Conservation (phyloP, 2,113 vertebrate genomes). For the Sturnira hondurensis region DNA sequence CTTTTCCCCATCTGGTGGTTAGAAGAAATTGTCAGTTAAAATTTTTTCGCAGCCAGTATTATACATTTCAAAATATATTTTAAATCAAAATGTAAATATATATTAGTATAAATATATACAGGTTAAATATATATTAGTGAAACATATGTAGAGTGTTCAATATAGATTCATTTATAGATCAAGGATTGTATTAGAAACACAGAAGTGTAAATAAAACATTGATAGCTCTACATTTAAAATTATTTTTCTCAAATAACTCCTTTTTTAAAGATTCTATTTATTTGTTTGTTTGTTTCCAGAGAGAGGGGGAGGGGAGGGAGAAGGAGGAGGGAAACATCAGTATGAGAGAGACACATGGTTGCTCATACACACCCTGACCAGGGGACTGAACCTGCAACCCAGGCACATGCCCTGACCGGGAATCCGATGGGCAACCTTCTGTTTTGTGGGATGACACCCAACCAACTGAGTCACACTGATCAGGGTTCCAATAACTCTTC, state of each 20-base stretch:
- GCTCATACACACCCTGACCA: too few relatives aligned
- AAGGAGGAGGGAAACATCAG: too few relatives aligned
- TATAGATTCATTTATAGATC: background rate
- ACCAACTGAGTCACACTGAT: too few relatives aligned
- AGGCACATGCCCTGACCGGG: too few relatives aligned
- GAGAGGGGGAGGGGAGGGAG: too few relatives aligned
- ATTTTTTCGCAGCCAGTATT: background rate
- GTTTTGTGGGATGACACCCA: too few relatives aligned
- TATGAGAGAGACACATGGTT: too few relatives aligned
- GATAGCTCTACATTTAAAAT: background rate
- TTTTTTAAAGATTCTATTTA: too few relatives aligned
- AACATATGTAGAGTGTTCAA: background rate
- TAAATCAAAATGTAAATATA: background rate
- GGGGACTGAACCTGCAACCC: too few relatives aligned
- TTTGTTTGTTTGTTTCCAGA: too few relatives aligned
- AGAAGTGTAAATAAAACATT: background rate
- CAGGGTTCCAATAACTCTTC: background rate
- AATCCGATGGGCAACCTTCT: too few relatives aligned
- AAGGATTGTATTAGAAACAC: background rate
- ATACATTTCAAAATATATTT: background rate
- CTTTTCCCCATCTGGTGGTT: background rate
- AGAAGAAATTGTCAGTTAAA: background rate
- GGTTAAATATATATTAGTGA: background rate
- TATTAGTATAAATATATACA: too few relatives aligned
- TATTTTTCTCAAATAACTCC: background rate